Base-by-base conservation (phyloP, 2,888 invertebrate species). In the Notodonta dromedarius region DNA sequence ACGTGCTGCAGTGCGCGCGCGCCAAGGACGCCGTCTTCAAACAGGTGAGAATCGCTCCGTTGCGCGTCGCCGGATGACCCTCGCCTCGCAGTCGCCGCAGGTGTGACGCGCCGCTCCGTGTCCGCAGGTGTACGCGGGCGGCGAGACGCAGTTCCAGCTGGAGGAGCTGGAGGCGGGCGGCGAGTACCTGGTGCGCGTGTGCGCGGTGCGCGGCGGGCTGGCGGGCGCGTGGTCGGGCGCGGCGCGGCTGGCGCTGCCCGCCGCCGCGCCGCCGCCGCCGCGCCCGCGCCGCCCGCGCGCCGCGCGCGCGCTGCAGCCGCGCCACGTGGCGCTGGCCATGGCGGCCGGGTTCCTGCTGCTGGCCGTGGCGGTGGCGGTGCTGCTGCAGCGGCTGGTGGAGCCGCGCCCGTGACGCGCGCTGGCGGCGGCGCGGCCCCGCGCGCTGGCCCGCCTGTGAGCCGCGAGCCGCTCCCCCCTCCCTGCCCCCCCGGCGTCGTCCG, bases 101-200 rank as follows among this genome's bases (percentile, higher is more conserved):
- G 35, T 35, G 6, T 35, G 7, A 35, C 35, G 6, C 5, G 35
- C 24, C 24, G 7, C 6, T 35, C 35, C 4, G 5, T 7, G 35
- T 5, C 35, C 7, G 61, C 87, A 96, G 96, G 95, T 96, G 75
- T 96, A 96, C 87, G 94, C 94, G 76, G 96, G 96, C 61, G 79
- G 91, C 65, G 96, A 95, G 74, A 93, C 95, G 62, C 94, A 94
- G 87, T 95, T 94, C 84, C 94, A 94, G 84, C 88, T 96, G 84
- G 94, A 94, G 89, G 95, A 96, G 82, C 94, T 98, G 83, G 96
- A 96, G 77, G 94, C 96, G 58, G 96, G 96, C 77, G 94, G 94
- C 60, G 96, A 97, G 83, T 98, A 98, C 91, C 91, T 93, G 77
- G 95, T 96, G 77, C 95, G 98, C 60, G 97, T 98, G 69, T 96